Evolutionary conservation across 2,113 vertebrate genomes (phyloP).

Genomic region (Pagrus major): DNA sequence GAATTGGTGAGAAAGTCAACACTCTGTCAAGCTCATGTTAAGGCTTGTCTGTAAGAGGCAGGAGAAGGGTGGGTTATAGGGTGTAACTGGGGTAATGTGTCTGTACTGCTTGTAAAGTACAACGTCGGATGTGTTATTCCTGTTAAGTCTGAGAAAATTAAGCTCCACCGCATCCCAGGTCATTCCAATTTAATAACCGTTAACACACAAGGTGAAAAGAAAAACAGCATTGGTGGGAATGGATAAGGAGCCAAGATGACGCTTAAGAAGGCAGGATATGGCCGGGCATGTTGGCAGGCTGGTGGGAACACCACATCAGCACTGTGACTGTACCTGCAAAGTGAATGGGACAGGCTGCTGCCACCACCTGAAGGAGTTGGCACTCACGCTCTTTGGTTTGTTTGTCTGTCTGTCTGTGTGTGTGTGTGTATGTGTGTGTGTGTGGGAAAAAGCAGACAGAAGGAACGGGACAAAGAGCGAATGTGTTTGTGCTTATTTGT

Average conservation of each 20-base stretch:
- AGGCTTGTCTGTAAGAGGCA: slow-evolving; percentile 46
- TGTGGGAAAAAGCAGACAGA: slow-evolving; percentile 23
- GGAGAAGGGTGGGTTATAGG: slow-evolving; percentile 27
- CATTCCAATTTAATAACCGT: slow-evolving; percentile 8
- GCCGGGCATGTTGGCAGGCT: slow-evolving; percentile 7
- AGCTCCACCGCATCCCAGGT: slow-evolving; percentile 25
- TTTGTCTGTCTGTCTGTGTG: neutral
- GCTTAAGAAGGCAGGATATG: slow-evolving; percentile 7
- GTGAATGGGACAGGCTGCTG: slow-evolving; percentile 50
- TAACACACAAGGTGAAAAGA: neutral
- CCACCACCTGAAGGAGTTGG: slow-evolving; percentile 34
- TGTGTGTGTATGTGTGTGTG: slow-evolving; percentile 3
- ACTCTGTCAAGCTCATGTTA: slow-evolving; percentile 56
- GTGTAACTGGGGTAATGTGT: slow-evolving; percentile 30
- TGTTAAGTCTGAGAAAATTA: slow-evolving; percentile 31
- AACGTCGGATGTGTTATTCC: slow-evolving; percentile 42
- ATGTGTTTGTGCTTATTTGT: slow-evolving; percentile 21
- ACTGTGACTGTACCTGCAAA: slow-evolving; percentile 43
- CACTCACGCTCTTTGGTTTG: slow-evolving; percentile 46
- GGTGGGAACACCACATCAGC: slow-evolving; percentile 21
- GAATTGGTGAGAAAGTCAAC: slow-evolving; percentile 24
- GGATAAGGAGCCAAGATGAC: slow-evolving; percentile 16
- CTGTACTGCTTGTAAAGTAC: slow-evolving; percentile 18
- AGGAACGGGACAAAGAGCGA: slow-evolving; percentile 30
- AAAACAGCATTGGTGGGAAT: slow-evolving; percentile 5